Conservation (phyloP, 2,113 vertebrate genomes). For the Redunca redunca region DNA sequence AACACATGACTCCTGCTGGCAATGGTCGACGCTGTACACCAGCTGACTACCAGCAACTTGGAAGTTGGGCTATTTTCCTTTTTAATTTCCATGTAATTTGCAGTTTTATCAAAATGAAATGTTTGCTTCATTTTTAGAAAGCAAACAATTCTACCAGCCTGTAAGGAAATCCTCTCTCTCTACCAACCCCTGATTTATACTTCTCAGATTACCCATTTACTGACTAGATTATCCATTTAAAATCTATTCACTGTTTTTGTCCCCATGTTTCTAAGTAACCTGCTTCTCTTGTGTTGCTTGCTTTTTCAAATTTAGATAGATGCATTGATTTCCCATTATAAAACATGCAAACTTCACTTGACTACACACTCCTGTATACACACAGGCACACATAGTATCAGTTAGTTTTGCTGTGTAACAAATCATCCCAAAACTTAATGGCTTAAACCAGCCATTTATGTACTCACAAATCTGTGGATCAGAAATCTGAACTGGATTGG, state of each 20-base stretch:
- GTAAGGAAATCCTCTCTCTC: not conserved
- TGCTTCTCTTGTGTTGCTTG: not conserved
- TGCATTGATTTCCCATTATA: not conserved
- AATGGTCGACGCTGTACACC: not conserved
- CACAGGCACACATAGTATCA: not conserved
- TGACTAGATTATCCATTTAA: not conserved
- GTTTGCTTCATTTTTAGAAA: not conserved
- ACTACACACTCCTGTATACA: not conserved
- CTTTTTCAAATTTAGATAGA: not conserved
- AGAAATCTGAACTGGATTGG: not conserved
- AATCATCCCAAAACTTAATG: not conserved
- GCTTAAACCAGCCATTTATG: not conserved
- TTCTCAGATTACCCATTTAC: not conserved
- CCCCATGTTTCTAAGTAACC: not conserved
- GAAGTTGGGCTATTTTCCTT: not conserved
- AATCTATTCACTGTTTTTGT: not conserved
- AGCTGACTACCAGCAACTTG: not conserved
- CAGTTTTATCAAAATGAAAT: constrained; percentile 23
- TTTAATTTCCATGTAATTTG: constrained; percentile 30
- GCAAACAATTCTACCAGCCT: not conserved
- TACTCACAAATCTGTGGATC: not conserved
- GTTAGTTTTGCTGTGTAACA: not conserved
- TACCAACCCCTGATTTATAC: not conserved
- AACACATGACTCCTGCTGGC: constrained; percentile 9
- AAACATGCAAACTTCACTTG: not conserved